phyloP scores from a whole-genome alignment of 2,888 invertebrate genomes.

The Serrognathus titanus region DNA sequence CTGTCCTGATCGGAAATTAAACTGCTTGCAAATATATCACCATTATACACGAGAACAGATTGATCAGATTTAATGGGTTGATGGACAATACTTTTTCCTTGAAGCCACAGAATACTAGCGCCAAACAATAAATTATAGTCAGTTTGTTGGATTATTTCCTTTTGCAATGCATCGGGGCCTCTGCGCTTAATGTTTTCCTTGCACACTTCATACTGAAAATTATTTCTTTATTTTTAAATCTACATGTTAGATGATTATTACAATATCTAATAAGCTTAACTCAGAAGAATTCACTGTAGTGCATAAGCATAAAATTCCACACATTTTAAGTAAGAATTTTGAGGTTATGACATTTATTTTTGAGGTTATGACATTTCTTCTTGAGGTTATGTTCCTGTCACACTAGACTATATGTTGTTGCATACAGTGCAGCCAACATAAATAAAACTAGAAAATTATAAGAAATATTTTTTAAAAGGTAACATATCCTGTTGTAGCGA shows the following conservation, averaged over 20 bases:
- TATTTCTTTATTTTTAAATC: background rate
- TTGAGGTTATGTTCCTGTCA: too few species aligned
- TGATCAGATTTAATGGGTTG: constrained; percentile 68
- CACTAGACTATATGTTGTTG: too few species aligned
- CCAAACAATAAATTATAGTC: constrained; percentile 34
- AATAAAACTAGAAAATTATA: too few species aligned
- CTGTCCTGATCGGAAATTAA: constrained; percentile 41
- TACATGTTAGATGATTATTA: background rate
- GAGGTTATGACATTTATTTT: background rate
- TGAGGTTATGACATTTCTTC: too few species aligned
- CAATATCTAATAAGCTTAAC: background rate
- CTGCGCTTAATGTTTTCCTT: constrained; percentile 15
- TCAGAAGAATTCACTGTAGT: constrained; percentile 8
- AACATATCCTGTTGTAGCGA: too few species aligned
- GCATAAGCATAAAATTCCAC: constrained; percentile 38
- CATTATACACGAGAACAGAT: constrained; percentile 80
- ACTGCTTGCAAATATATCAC: constrained; percentile 71
- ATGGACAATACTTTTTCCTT: constrained; percentile 59
- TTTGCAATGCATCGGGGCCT: constrained; percentile 12
- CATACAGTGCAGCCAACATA: too few species aligned
- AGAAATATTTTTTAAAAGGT: too few species aligned
- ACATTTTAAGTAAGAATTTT: constrained; percentile 27
- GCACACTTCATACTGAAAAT: constrained; percentile 36
- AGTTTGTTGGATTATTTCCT: constrained; percentile 12
- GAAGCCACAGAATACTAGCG: constrained; percentile 78